These are phyloP conservation scores for Xiphophorus hellerii DNA, from an alignment of 2,113 vertebrate genomes.

Conservation along the genomic window DNA sequence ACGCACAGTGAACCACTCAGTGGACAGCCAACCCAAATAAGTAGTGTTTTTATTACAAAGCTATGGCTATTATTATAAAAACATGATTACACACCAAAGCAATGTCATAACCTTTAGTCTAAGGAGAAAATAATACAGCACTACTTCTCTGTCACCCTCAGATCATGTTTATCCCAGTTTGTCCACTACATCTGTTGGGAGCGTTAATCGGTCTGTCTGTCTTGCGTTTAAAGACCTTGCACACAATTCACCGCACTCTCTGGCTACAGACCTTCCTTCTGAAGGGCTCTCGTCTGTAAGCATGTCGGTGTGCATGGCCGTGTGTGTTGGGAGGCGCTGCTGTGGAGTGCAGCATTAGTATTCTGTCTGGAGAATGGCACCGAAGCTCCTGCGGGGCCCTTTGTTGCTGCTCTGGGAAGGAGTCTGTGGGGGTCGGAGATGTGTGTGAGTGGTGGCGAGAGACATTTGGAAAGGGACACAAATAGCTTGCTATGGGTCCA, in stretches of 20 bases:
- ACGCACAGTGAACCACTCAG: constrained; percentile 2
- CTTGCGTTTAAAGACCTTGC: constrained; percentile 31
- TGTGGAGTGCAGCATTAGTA: constrained; percentile 63
- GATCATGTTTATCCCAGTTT: constrained; percentile 21
- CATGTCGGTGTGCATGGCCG: constrained; percentile 17
- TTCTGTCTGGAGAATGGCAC: constrained; percentile 51
- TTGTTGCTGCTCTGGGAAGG: constrained; percentile 62
- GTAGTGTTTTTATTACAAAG: constrained; percentile 29
- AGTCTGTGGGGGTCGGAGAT: constrained; percentile 39
- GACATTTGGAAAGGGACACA: constrained; percentile 43
- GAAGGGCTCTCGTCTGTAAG: constrained; percentile 49
- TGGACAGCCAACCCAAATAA: constrained; percentile 16
- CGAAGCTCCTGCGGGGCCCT: constrained; percentile 43
- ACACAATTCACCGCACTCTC: constrained; percentile 38
- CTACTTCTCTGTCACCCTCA: constrained; percentile 16
- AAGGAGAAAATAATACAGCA: constrained; percentile 18
- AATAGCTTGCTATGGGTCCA: constrained; percentile 56
- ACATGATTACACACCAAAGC: constrained; percentile 12
- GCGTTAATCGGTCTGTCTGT: constrained; percentile 32
- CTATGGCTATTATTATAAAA: constrained; percentile 36
- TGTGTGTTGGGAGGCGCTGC: constrained; percentile 9
- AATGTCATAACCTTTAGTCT: constrained; percentile 13
- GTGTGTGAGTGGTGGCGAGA: constrained; percentile 39
- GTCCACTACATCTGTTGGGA: constrained; percentile 15
- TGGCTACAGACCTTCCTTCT: constrained; percentile 44